phyloP scores from a whole-genome alignment of 2,797 vertebrate species.

The Amazona ochrocephala region DNA sequence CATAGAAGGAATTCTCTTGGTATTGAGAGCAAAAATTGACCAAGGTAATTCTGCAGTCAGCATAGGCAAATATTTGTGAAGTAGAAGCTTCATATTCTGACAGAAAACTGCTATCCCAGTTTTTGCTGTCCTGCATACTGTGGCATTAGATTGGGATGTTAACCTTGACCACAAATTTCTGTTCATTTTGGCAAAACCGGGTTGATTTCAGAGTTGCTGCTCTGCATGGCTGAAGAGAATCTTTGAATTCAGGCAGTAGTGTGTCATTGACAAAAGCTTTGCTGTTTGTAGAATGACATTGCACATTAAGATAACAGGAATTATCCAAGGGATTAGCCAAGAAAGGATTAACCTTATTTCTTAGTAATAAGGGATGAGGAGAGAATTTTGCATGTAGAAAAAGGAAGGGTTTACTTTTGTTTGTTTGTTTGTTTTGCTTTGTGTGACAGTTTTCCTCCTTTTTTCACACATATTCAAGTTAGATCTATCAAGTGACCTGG shows the following conservation, averaged over 20 bases:
- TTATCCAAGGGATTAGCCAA: neutral
- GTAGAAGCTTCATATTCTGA: neutral
- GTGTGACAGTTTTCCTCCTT: neutral
- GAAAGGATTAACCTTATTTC: rapidly evolving
- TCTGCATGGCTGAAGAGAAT: neutral
- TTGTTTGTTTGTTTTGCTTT: neutral
- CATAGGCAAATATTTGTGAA: neutral
- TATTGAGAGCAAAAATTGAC: neutral
- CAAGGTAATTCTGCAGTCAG: neutral
- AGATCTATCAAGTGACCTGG: neutral
- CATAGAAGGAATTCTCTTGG: neutral
- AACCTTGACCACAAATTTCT: neutral
- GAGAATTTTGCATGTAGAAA: neutral
- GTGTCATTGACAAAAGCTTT: neutral
- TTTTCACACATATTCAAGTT: neutral
- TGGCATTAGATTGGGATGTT: neutral
- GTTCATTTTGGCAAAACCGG: neutral
- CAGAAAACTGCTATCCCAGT: neutral
- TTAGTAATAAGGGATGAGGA: neutral
- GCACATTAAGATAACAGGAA: neutral
- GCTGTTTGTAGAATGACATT: neutral
- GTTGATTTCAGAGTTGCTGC: neutral
- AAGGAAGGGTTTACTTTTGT: neutral
- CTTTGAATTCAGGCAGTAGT: neutral
- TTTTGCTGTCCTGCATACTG: neutral